Conservation (phyloP, 2,888 invertebrate genomes). For the Mythimna loreyi region DNA sequence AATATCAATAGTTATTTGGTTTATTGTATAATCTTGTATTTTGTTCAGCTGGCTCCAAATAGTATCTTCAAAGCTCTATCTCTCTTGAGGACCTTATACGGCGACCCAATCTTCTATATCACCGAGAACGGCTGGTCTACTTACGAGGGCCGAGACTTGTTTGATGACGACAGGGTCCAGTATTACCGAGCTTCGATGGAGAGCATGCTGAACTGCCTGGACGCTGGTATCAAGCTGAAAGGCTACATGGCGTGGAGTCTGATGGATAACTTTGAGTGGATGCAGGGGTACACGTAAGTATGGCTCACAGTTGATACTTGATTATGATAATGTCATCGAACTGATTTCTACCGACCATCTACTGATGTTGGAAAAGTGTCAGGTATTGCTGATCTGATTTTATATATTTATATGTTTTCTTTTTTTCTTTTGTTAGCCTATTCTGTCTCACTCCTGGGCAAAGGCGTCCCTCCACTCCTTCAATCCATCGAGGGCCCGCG, state of each 20-base stretch:
- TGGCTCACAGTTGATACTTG: too few relatives aligned
- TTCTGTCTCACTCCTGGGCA: too few relatives aligned
- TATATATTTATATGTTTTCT: too few relatives aligned
- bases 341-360: too few relatives aligned
- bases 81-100: slow-evolving; percentile 85
- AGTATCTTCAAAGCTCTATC: slow-evolving; percentile 90
- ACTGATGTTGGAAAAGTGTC: too few relatives aligned
- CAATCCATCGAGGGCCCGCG: too few relatives aligned
- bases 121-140: slow-evolving; percentile 92
- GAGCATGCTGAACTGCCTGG: slow-evolving; percentile 79
- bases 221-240: slow-evolving; percentile 82
- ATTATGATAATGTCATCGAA: too few relatives aligned
- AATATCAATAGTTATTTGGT: background rate
- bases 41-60: slow-evolving; percentile 87
- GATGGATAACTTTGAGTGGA: slow-evolving; percentile 93
- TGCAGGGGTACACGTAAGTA: slow-evolving; percentile 89
- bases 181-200: slow-evolving; percentile 84
- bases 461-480: too few relatives aligned
- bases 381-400: too few relatives aligned
- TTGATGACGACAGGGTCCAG: slow-evolving; percentile 84
- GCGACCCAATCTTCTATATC: slow-evolving; percentile 89
- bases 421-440: too few relatives aligned
- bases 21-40: background rate
- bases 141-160: slow-evolving; percentile 59
- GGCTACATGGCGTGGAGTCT: slow-evolving; percentile 92